Conservation (phyloP, 2,888 invertebrate species). For the Lymantria monacha region DNA sequence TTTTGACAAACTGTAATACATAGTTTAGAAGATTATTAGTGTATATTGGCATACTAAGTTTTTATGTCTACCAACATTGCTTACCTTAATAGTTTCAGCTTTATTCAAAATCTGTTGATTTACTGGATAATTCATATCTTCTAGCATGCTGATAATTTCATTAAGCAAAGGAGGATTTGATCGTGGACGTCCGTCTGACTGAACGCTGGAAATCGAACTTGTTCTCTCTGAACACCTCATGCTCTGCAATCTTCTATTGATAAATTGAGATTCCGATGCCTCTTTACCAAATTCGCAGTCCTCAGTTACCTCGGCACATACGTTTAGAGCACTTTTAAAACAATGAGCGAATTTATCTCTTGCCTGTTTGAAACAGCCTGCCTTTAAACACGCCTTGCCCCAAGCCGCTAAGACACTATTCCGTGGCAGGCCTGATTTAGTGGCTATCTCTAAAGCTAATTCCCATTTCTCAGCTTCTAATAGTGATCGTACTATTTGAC, state of each 20-base stretch:
- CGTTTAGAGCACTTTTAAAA: conserved; percentile 62
- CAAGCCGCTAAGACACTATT: conserved; percentile 93
- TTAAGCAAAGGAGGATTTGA: conserved; percentile 86
- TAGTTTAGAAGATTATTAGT: too few relatives aligned
- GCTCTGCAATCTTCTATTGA: conserved; percentile 54
- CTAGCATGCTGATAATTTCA: conserved; percentile 87
- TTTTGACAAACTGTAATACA: too few relatives aligned
- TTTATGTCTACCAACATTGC: background rate
- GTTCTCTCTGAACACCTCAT: conserved; percentile 55
- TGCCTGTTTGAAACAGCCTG: conserved; percentile 90
- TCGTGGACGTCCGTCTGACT: conserved; percentile 75
- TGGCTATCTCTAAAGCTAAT: conserved; percentile 91
- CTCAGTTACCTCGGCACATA: conserved; percentile 58
- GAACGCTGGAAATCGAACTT: conserved; percentile 57
- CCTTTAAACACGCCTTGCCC: conserved; percentile 91
- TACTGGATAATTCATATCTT: conserved; percentile 81
- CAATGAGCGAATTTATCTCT: conserved; percentile 86
- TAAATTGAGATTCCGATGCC: conserved; percentile 57
- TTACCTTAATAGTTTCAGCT: conserved; percentile 71
- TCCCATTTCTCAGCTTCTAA: conserved; percentile 94
- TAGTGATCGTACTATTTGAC: conserved; percentile 86
- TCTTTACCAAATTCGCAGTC: conserved; percentile 69
- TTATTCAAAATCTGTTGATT: conserved; percentile 74
- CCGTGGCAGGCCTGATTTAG: conserved; percentile 91
- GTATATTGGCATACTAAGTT: too few relatives aligned